Conservation (phyloP, 2,888 invertebrate species). For the Camponotus fellah region DNA sequence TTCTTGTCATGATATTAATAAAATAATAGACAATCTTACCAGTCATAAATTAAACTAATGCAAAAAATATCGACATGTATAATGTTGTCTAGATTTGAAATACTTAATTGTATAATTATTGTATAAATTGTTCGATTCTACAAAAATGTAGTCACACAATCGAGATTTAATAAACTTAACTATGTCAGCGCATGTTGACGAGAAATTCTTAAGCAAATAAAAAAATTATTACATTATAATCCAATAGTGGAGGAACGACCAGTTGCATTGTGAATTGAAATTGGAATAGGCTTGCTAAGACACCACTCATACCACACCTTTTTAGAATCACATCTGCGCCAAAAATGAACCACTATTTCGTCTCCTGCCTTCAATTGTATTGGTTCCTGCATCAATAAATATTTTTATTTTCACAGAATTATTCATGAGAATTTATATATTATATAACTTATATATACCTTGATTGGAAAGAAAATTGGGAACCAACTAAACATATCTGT, state of each 20-base stretch:
- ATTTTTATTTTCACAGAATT: neutral
- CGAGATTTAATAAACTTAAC: neutral
- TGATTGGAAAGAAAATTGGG: slow-evolving; percentile 97
- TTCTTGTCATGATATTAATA: slow-evolving; percentile 11
- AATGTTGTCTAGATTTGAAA: neutral
- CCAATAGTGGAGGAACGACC: slow-evolving; percentile 92
- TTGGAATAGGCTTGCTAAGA: slow-evolving; percentile 88
- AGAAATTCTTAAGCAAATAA: neutral
- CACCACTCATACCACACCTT: slow-evolving; percentile 99
- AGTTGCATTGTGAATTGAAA: slow-evolving; percentile 90
- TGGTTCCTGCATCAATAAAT: slow-evolving; percentile 88
- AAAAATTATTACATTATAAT: slow-evolving; percentile 82
- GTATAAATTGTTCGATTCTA: neutral
- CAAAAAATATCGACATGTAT: neutral
- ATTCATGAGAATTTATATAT: neutral
- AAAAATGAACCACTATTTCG: slow-evolving; percentile 93
- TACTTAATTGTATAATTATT: neutral
- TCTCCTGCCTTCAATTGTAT: slow-evolving; percentile 91
- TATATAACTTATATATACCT: slow-evolving; percentile 87
- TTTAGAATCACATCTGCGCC: slow-evolving; percentile 93
- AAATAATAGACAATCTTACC: neutral
- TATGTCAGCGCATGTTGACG: neutral
- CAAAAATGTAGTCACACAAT: neutral
- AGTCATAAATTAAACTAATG: neutral
- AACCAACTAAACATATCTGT: slow-evolving; percentile 99